Evolutionary conservation across 53 echinoderm and acorn worm genomes (phyloP).

Genomic region (Hippasteria phrygiana): DNA sequence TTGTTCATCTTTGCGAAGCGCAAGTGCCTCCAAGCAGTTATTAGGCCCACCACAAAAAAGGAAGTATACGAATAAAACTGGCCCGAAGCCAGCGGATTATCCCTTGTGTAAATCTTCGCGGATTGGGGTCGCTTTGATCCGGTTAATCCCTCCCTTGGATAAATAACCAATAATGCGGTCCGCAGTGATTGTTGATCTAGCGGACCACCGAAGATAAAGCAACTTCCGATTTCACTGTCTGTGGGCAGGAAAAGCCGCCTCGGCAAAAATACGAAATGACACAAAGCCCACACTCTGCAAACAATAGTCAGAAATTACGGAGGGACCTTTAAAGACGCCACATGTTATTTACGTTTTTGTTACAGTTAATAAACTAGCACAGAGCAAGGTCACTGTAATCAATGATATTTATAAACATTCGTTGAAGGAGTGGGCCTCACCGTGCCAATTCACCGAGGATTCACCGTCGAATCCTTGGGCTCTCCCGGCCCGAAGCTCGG

Average conservation of each 20-base stretch:
- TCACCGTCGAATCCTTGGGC: neutral
- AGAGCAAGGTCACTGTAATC: neutral
- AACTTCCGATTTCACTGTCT: neutral
- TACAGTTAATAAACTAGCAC: neutral
- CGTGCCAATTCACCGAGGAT: no score
- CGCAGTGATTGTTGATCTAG: conserved; percentile 32
- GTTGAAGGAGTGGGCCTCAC: no score
- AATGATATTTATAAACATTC: neutral
- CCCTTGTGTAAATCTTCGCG: neutral
- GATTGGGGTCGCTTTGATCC: conserved; percentile 7
- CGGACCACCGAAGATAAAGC: neutral
- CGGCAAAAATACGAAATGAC: no score
- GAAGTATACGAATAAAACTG: neutral
- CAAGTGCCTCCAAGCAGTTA: neutral
- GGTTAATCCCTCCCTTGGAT: neutral
- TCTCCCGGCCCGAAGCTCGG: neutral
- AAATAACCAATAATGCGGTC: neutral
- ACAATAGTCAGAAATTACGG: no score
- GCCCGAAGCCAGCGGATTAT: conserved; percentile 38
- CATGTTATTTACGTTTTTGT: neutral
- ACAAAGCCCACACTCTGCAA: no score
- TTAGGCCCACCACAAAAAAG: neutral
- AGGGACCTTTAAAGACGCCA: no score
- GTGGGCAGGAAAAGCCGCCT: neutral
- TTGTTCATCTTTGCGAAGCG: neutral